These are phyloP conservation scores for Bos javanicus DNA, from an alignment of 2,113 vertebrate genomes.

Conservation along the genomic window DNA sequence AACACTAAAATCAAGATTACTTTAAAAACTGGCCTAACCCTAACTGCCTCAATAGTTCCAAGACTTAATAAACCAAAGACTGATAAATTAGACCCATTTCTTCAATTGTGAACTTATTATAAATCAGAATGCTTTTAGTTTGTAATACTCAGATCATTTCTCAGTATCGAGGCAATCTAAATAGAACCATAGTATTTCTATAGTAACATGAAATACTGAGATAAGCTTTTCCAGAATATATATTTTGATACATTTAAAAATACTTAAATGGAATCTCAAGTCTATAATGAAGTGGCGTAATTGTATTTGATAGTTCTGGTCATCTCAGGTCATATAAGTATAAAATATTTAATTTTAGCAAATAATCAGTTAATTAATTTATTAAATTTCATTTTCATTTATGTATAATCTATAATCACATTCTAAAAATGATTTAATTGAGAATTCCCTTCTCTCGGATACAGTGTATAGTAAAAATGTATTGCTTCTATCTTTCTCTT, in stretches of 20 bases:
- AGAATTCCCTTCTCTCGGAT: not conserved
- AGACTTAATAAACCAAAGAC: not conserved
- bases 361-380: not conserved
- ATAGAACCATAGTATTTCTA: not conserved
- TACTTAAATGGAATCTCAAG: not conserved
- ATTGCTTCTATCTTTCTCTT: not conserved
- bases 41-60: not conserved
- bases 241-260: not conserved
- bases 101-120: not conserved
- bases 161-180: not conserved
- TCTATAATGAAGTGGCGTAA: not conserved
- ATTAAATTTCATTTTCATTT: not conserved
- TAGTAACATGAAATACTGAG: not conserved
- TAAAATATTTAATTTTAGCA: not conserved
- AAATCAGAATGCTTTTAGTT: not conserved
- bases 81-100: not conserved
- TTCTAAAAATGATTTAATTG: not conserved
- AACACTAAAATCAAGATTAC: not conserved
- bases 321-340: not conserved
- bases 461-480: not conserved
- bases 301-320: not conserved
- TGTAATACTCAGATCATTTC: not conserved
- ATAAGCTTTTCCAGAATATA: not conserved
- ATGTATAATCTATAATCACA: not conserved
- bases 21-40: not conserved